Percentiles rank a stretch among this genome's conserved stretches.
phyloP scores from a whole-genome alignment of 37 sponge, comb jelly and placozoan genomes.

The Hexactinellida sp. region DNA sequence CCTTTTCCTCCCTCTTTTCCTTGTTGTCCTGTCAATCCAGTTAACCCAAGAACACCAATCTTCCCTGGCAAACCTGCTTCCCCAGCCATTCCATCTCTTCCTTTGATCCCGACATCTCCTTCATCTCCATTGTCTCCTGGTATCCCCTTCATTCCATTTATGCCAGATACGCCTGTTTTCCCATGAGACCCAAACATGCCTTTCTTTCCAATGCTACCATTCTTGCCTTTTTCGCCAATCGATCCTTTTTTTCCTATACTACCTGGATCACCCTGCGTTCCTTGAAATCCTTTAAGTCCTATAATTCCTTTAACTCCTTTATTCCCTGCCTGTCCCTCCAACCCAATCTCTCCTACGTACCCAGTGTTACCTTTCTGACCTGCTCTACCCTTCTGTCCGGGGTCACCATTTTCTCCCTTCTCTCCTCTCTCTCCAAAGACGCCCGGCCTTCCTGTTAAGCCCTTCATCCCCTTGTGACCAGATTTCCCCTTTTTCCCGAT shows the following conservation, averaged over 20 bases:
- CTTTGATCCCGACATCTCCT: neutral
- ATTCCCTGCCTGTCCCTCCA: slow-evolving; percentile 14
- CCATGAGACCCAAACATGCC: neutral
- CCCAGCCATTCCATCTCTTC: neutral
- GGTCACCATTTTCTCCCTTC: slow-evolving; percentile 20
- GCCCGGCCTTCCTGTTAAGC: slow-evolving; percentile 20
- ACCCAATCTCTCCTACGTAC: neutral
- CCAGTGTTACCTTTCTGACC: slow-evolving; percentile 25
- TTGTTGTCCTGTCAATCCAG: neutral
- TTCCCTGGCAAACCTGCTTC: neutral
- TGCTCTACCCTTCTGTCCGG: slow-evolving; percentile 8
- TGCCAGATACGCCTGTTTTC: neutral
- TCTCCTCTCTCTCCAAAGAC: slow-evolving; percentile 18
- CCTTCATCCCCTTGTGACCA: slow-evolving; percentile 16
- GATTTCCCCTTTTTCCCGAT: neutral
- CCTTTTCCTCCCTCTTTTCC: neutral
- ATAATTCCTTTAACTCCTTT: slow-evolving; percentile 16
- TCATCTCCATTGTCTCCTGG: neutral
- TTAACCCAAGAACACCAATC: neutral
- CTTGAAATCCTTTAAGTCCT: slow-evolving; percentile 18
- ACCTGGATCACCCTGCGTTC: neutral
- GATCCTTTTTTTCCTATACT: neutral
- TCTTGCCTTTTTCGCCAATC: neutral
- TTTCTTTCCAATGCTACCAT: neutral
- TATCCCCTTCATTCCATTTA: neutral